Conservation (phyloP, 2,888 invertebrate genomes). For the Epinotia brunnichana region DNA sequence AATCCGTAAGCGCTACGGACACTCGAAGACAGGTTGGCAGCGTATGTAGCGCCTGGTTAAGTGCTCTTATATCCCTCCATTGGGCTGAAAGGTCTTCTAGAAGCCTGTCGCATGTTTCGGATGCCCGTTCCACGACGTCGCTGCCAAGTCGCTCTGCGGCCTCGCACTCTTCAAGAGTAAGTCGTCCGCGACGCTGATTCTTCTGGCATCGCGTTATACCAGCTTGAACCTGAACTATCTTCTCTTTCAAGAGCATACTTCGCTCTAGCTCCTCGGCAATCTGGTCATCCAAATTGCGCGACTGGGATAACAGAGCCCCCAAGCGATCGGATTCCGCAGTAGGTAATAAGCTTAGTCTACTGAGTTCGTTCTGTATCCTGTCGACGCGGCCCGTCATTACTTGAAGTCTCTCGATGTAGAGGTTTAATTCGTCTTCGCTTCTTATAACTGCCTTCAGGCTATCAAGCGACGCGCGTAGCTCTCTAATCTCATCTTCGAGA, state of each 20-base stretch:
- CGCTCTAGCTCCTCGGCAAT: conserved; percentile 91
- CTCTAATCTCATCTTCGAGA: conserved; percentile 90
- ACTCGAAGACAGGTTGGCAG: conserved; percentile 89
- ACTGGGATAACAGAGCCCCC: conserved; percentile 87
- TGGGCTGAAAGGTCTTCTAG: conserved; percentile 87
- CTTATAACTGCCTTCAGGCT: conserved; percentile 90
- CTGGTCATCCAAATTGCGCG: conserved; percentile 88
- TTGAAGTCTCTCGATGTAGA: conserved; percentile 92
- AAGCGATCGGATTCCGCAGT: conserved; percentile 90
- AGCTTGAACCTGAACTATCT: conserved; percentile 87
- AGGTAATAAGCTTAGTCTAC: conserved; percentile 88
- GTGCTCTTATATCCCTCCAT: conserved; percentile 90
- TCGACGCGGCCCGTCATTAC: conserved; percentile 89
- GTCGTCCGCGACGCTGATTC: conserved; percentile 86
- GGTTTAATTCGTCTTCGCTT: conserved; percentile 91
- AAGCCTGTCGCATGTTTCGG: conserved; percentile 88
- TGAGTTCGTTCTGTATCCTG: conserved; percentile 91
- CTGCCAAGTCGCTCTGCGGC: conserved; percentile 88
- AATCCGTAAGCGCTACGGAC: conserved; percentile 89
- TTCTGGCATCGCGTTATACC: conserved; percentile 88
- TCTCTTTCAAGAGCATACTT: conserved; percentile 88
- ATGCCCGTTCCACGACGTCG: conserved; percentile 90
- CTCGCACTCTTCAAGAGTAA: conserved; percentile 89
- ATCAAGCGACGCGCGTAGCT: conserved; percentile 87
- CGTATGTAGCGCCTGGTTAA: conserved; percentile 90